Base-by-base conservation (phyloP, 2,888 invertebrate species). In the Sepiola atlantica region DNA sequence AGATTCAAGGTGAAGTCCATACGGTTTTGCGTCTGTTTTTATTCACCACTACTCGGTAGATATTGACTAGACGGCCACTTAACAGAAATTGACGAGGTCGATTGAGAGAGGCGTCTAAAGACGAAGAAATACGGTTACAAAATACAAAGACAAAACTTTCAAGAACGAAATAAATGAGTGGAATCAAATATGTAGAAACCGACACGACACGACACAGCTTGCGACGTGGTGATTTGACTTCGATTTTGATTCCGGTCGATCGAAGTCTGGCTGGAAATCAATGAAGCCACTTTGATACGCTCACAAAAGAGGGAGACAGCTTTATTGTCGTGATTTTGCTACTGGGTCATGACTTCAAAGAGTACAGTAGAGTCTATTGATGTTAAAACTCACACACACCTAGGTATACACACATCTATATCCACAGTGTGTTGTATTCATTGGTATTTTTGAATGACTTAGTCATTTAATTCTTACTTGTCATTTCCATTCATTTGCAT, bases 341-440 rank as follows among this genome's bases (percentile, higher is more conserved):
- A 77, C n/a, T 77, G 77, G 77, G 77, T 77, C 77, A 77, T 77
- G 77, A 77, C 77, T 77, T 77, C 77, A 77, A 77, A 77, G 77
- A 77, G n/a, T 32, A n/a, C 77, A n/a, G 77, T n/a, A 77, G 77
- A 16, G 77, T 77, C n/a, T 77, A 77, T 77, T 77, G 77, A 77
- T 77, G 77, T n/a, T 45, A 16, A 77, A n/a, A 32, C 28, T 24
- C 10, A 32, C 20, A 12, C 4, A 14, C 77, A n/a, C 32, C n/a
- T 77, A n/a, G n/a, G 3, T n/a, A 77, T 18, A 77, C 16, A 77
- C 3, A n/a, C 16, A 32, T 77, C 77, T 4, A 45, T 45, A 45
- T 8, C 45, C 2, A 45, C 2, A 45, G 45, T 4, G 45, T 45
- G 2, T 45, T 4, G 4, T 45, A 45, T 45, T 45, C 45, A 8